Conservation (phyloP, 2,113 vertebrate genomes). For the Dromiciops gliroides region DNA sequence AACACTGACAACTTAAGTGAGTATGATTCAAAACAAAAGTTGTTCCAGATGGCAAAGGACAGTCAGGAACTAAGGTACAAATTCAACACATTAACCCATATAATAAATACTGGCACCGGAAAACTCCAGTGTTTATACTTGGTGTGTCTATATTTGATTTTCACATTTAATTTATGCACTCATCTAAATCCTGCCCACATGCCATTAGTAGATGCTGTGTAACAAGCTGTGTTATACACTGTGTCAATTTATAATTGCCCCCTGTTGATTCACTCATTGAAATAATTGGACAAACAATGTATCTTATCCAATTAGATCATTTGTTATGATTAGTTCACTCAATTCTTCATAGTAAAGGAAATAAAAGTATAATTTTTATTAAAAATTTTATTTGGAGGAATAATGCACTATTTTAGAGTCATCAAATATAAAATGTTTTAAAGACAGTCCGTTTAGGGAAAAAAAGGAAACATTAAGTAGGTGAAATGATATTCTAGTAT, state of each 20-base stretch:
- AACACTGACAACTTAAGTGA: conserved; percentile 17
- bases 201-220: conserved; percentile 28
- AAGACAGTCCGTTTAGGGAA: not conserved
- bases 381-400: conserved; percentile 29
- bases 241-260: conserved; percentile 43
- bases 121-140: conserved; percentile 59
- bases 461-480: conserved; percentile 18
- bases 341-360: conserved; percentile 58
- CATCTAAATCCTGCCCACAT: conserved; percentile 5
- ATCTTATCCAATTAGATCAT: conserved; percentile 57
- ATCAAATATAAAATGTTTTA: conserved; percentile 35
- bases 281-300: conserved; percentile 53
- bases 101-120: conserved; percentile 32
- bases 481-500: conserved; percentile 24
- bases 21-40: conserved; percentile 29
- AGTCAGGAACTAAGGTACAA: conserved; percentile 58
- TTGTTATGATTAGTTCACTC: conserved; percentile 12
- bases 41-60: conserved; percentile 50
- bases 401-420: conserved; percentile 45
- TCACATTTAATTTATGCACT: conserved; percentile 59
- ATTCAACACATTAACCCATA: conserved; percentile 56
- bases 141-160: conserved; percentile 62
- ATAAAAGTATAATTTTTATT: conserved; percentile 40
- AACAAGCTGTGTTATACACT: conserved; percentile 39
- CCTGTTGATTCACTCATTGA: conserved; percentile 44